Evolutionary conservation across 2,797 vertebrate species (phyloP).

Genomic region (Cirrhinus molitorella): DNA sequence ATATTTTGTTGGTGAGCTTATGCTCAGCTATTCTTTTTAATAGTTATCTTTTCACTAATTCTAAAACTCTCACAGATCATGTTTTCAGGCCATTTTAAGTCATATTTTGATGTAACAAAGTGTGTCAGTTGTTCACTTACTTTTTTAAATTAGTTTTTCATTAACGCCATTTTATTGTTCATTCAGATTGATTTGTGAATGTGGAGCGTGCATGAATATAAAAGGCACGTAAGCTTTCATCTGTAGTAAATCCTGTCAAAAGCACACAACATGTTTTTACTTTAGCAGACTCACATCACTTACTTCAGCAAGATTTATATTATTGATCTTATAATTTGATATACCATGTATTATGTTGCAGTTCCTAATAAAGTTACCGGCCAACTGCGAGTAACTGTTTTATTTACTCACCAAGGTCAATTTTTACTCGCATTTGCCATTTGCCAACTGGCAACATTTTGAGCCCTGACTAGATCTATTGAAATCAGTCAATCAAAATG

Average conservation of each 20-base stretch:
- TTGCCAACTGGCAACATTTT: too few relatives aligned
- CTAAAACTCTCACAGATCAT: too few relatives aligned
- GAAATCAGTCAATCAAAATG: slow-evolving; percentile 3
- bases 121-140: too few relatives aligned
- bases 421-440: background rate
- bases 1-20: too few relatives aligned
- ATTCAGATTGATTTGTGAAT: too few relatives aligned
- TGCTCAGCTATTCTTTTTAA: too few relatives aligned
- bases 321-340: background rate
- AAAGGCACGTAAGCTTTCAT: background rate
- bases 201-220: too few relatives aligned
- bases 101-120: too few relatives aligned
- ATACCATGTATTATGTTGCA: background rate
- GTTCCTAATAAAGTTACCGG: background rate
- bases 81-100: too few relatives aligned
- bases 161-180: too few relatives aligned
- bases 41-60: too few relatives aligned
- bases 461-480: background rate
- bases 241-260: background rate
- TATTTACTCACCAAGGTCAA: background rate
- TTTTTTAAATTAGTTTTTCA: too few relatives aligned
- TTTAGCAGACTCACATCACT: background rate
- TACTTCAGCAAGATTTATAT: background rate
- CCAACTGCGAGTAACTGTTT: background rate
- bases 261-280: background rate